Percentiles rank a stretch among this genome's conserved stretches.
These are phyloP conservation scores for Aplocera efformata DNA, from an alignment of 2,888 invertebrate genomes.

Conservation along the genomic window DNA sequence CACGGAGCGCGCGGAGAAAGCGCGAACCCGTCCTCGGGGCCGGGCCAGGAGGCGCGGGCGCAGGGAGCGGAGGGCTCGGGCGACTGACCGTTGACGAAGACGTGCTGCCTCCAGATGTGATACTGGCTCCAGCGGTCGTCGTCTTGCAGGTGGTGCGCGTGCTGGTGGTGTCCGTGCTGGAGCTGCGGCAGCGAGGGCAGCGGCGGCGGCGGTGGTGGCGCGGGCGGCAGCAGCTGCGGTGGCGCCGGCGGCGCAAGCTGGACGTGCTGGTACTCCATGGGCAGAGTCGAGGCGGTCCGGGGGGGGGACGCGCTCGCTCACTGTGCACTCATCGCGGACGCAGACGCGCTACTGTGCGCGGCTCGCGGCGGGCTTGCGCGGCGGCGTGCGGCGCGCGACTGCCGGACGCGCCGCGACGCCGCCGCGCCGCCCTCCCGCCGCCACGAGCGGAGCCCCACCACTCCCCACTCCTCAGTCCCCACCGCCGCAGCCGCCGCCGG, in stretches of 20 bases:
- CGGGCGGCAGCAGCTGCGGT: constrained; percentile 80
- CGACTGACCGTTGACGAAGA: constrained; percentile 87
- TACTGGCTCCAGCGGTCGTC: constrained; percentile 87
- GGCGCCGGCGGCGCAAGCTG: constrained; percentile 81
- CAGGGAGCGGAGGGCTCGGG: constrained; percentile 28
- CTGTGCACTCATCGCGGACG: constrained; percentile 64
- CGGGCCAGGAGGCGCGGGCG: constrained; percentile 33
- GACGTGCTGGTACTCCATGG: constrained; percentile 76
- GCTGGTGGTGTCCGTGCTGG: constrained; percentile 71
- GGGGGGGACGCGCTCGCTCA: constrained; percentile 49
- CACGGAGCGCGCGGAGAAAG: constrained; percentile 45
- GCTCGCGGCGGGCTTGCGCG: constrained; percentile 48
- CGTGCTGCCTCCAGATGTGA: constrained; percentile 90
- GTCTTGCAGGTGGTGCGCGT: constrained; percentile 67
- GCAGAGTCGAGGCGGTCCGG: constrained; percentile 47
- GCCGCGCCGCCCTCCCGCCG: constrained; percentile 32
- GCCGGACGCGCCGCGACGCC: constrained; percentile 34
- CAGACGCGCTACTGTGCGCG: constrained; percentile 41
- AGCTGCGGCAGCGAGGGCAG: constrained; percentile 83
- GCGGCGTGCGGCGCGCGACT: constrained; percentile 54
- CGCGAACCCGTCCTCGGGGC: constrained; percentile 24
- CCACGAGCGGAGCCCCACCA: neutral
- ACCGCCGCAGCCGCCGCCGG: constrained; percentile 31
- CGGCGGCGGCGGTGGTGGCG: constrained; percentile 79
- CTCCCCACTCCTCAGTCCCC: constrained; percentile 6